phyloP scores from a whole-genome alignment of 2,113 vertebrate genomes.

The Chamaetylas fuelleborni region DNA sequence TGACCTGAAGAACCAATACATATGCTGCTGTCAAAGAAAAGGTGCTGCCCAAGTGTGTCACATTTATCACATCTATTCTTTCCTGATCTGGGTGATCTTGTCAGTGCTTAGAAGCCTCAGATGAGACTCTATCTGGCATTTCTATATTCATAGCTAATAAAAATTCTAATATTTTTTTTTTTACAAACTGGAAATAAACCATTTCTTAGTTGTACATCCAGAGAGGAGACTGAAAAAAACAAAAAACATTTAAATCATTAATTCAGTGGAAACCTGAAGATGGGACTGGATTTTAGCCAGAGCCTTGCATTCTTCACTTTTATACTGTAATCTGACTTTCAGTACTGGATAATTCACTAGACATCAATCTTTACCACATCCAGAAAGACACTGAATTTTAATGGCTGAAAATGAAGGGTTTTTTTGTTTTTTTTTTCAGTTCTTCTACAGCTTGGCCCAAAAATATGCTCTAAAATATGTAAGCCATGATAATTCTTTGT shows the following conservation, averaged over 20 bases:
- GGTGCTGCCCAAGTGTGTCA: not conserved
- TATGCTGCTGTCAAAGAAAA: not conserved
- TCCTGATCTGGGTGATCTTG: not conserved
- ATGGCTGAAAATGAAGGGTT: not conserved
- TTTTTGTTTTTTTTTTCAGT: not conserved
- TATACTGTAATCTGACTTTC: not conserved
- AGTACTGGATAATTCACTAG: not conserved
- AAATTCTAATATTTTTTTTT: not conserved
- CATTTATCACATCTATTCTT: not conserved
- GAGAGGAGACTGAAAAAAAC: not conserved
- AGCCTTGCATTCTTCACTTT: not conserved
- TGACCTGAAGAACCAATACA: not conserved
- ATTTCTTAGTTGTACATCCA: not conserved
- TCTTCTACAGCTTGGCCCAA: not conserved
- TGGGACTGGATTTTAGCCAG: not conserved
- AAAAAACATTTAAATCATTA: not conserved
- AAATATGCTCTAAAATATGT: not conserved
- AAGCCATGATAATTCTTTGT: not conserved
- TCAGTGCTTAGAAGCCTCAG: not conserved
- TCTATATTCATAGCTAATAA: not conserved
- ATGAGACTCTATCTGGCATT: not conserved
- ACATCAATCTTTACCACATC: not conserved
- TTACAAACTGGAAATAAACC: rapidly evolving
- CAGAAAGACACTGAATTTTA: not conserved
- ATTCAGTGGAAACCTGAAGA: not conserved